These are phyloP conservation scores for Platalea minor DNA, from an alignment of 2,797 vertebrate genomes.

Conservation along the genomic window DNA sequence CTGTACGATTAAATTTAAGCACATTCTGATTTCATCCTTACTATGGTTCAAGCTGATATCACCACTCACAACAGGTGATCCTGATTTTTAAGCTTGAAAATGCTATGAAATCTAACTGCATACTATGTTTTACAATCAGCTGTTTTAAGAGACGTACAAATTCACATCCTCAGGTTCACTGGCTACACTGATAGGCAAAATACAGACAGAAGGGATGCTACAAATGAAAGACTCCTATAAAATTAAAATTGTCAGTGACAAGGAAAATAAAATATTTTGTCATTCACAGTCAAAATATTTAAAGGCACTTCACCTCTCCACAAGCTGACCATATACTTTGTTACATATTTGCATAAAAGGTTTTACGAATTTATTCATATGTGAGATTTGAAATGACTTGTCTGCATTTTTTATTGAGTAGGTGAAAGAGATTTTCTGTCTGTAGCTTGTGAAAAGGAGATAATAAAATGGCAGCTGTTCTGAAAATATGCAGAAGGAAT, in stretches of 20 bases:
- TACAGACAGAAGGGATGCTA: background rate
- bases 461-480: conserved; percentile 15
- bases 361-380: background rate
- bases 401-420: background rate
- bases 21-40: background rate
- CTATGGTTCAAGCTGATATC: background rate
- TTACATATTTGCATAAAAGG: background rate
- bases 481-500: background rate
- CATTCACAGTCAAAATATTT: background rate
- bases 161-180: background rate
- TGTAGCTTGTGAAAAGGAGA: background rate
- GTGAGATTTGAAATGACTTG: background rate
- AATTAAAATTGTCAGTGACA: background rate
- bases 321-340: background rate
- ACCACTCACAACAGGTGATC: background rate
- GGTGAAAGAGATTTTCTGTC: background rate
- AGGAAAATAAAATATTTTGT: background rate
- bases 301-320: background rate
- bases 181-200: background rate
- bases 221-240: background rate
- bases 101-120: background rate
- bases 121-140: background rate
- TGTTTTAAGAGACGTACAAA: background rate
- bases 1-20: background rate
- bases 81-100: background rate